Base-by-base conservation (phyloP, 2,113 vertebrate species). In the Salvator merianae region DNA sequence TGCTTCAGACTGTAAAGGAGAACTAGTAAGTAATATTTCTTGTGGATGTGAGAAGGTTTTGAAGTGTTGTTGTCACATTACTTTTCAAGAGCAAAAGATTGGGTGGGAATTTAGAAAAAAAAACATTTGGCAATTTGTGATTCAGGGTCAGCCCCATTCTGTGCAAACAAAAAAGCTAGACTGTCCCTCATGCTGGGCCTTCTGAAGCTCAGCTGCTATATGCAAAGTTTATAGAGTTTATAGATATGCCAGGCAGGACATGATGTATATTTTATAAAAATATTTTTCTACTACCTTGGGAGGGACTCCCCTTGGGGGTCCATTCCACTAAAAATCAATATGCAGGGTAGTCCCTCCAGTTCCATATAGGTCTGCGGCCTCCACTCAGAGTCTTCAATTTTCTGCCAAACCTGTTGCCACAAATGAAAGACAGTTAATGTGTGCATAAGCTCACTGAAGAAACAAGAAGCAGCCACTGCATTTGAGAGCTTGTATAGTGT, bases 271-370 rank as follows among this genome's bases (percentile, higher is more conserved):
- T 79, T 0, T 30, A 22, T 70, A 43, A 14, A 53, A 75, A 5
- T 55, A n/a, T 69, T 65, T 80, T 43, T 13, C 43, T 50, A 90
- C 88, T 92, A 97, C 99, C 98, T 97, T 40, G 98, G 98, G 77
- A 99, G 91, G 20, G 98, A 99, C 81, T 99, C 98, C 28, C 99
- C 99, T 3, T 97, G 97, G 0, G 98, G 99, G 86, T 99, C 97
- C 85, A 97, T 95, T 80, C 99, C 99, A 71, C 98, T 98, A 86
- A 98, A 96, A 90, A 99, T 99, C 43, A 99, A 95, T 92, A 99
- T 98, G 89, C 99, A 99, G 26, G 99, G 98, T 86, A 99, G 96
- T 40, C 98, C 98, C 92, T 99, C 98, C 89, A 99, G 76, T 88
- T 99, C 98, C 92, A 99, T 89, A 93, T 98, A 99, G 0, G 98